phyloP scores from a whole-genome alignment of 30 jellyfish, hydroid and myxozoan species.

The Aurelia aurita region DNA sequence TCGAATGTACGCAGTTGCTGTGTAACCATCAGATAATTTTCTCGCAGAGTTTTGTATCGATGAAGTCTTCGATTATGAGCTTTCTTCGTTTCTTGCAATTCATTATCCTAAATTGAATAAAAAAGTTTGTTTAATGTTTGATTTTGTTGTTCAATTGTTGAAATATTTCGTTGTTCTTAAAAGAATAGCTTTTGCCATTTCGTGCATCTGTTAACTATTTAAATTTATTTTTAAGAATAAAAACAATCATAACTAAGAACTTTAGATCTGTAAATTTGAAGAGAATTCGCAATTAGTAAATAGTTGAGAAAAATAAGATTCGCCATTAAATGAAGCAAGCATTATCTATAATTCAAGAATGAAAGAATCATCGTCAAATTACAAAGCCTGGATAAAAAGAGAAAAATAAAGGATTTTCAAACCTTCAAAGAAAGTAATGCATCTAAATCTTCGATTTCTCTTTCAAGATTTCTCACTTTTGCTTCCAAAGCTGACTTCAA shows the following conservation, averaged over 20 bases:
- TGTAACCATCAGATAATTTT: constrained; percentile 75
- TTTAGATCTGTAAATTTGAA: no score
- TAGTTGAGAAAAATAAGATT: no score
- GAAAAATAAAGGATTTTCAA: neutral
- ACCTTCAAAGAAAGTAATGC: constrained; percentile 48
- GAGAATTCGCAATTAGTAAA: no score
- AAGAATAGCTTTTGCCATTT: neutral
- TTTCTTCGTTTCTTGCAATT: constrained; percentile 68
- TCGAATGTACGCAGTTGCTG: constrained; percentile 85
- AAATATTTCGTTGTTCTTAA: neutral
- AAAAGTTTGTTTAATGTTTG: neutral
- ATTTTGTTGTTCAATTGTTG: neutral
- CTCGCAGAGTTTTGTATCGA: constrained; percentile 80
- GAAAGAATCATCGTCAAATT: no score
- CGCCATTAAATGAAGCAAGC: no score
- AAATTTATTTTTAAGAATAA: no score
- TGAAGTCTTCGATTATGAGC: constrained; percentile 85
- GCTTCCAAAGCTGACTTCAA: neutral
- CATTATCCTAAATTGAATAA: constrained; percentile 63
- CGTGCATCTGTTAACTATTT: no score
- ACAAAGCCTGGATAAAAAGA: neutral
- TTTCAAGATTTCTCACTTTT: constrained; percentile 19
- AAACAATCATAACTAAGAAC: no score
- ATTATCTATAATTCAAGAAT: no score
- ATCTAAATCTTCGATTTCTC: constrained; percentile 44